phyloP scores from a whole-genome alignment of 2,888 invertebrate species.

The Caenorhabditis imperialis region DNA sequence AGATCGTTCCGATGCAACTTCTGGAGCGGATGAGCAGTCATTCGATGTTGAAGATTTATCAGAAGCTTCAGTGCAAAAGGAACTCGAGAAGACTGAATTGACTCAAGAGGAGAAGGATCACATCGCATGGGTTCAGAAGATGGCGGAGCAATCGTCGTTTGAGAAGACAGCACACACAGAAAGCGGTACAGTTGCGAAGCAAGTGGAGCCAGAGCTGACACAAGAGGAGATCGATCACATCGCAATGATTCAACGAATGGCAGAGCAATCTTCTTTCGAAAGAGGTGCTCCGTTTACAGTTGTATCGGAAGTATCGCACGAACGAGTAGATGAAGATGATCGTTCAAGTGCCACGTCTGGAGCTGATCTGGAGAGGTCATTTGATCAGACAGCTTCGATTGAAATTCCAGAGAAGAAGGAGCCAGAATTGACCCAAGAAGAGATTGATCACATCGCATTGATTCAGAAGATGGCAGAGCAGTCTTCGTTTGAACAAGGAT shows the following conservation, averaged over 20 bases:
- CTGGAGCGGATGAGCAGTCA: too few relatives aligned
- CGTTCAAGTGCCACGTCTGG: conserved; percentile 42
- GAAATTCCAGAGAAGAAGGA: conserved; percentile 1
- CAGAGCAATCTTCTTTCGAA: not conserved
- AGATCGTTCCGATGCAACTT: too few relatives aligned
- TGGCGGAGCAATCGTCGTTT: conserved; percentile 17
- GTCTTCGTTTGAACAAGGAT: too few relatives aligned
- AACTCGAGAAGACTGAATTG: too few relatives aligned
- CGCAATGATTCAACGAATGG: conserved; percentile 17
- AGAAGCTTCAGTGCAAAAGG: too few relatives aligned
- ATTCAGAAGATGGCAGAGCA: conserved; percentile 54
- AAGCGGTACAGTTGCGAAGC: too few relatives aligned
- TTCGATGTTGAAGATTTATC: too few relatives aligned
- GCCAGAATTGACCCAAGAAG: conserved; percentile 40
- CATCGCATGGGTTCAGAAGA: conserved; percentile 19
- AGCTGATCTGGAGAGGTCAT: conserved; percentile 25
- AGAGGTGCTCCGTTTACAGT: too few relatives aligned
- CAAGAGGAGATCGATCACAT: conserved; percentile 26
- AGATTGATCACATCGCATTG: conserved; percentile 56
- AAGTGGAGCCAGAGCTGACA: conserved; percentile 15
- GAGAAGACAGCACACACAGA: too few relatives aligned
- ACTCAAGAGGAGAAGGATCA: conserved; percentile 20
- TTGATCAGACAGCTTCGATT: conserved; percentile 7
- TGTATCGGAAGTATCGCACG: not conserved
- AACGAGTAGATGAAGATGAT: not conserved